Evolutionary conservation across 35 echinoderm and acorn worm genomes (phyloP).

Genomic region (Patiria miniata): DNA sequence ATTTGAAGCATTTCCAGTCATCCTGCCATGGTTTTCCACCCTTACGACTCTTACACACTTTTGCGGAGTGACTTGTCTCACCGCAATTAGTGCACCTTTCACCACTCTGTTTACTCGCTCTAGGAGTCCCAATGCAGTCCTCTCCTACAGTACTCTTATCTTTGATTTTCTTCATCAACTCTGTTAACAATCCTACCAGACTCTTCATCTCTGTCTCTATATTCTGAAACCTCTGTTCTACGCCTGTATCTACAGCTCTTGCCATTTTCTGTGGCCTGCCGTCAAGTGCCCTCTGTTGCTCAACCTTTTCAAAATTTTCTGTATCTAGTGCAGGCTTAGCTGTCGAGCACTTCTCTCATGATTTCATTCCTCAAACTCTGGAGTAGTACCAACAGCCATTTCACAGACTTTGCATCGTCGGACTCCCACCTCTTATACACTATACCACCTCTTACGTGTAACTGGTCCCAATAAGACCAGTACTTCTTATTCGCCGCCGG

Average conservation of each 20-base stretch:
- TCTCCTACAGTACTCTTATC: background rate
- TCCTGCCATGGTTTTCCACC: background rate
- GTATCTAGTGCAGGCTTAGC: no score
- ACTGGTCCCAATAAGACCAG: slow-evolving; percentile 4
- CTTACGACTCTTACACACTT: background rate
- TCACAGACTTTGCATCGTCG: background rate
- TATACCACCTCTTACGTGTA: background rate
- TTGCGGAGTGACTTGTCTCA: background rate
- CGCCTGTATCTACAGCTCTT: no score
- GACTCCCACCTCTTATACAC: background rate
- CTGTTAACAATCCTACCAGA: no score
- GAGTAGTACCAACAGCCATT: background rate
- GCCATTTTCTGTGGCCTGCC: no score
- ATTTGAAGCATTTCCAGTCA: background rate
- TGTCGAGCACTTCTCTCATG: background rate
- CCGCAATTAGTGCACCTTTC: background rate
- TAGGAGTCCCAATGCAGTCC: background rate
- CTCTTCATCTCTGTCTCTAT: no score
- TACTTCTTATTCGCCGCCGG: background rate
- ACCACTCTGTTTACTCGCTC: background rate
- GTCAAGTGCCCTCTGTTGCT: no score
- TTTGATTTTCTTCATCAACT: background rate
- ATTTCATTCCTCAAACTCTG: background rate
- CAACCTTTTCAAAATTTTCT: no score
- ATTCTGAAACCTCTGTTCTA: no score